Conservation (phyloP, 1,140 invertebrate genomes). For the Drosophila aff. region DNA sequence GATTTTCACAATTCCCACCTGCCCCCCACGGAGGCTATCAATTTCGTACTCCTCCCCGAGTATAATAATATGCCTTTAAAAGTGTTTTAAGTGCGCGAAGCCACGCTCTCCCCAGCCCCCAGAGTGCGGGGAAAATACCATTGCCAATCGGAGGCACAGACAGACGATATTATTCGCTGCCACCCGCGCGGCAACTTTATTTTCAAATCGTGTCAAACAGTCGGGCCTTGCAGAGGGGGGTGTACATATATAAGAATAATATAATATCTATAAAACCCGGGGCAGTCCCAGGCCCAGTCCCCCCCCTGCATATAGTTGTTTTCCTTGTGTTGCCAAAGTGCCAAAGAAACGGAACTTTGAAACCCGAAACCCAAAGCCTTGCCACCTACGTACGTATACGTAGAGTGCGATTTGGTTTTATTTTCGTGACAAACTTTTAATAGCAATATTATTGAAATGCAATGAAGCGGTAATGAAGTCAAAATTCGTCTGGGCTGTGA, state of each 20-base stretch:
- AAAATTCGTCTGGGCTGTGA: slow-evolving; percentile 59
- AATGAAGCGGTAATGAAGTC: slow-evolving; percentile 79
- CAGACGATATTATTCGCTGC: slow-evolving; percentile 53
- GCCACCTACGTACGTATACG: slow-evolving; percentile 34
- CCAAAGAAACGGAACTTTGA: slow-evolving; percentile 64
- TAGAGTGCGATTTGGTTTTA: slow-evolving; percentile 65
- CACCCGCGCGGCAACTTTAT: slow-evolving; percentile 53
- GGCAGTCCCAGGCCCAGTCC: not conserved
- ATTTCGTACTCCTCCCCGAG: slow-evolving; percentile 23
- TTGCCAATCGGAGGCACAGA: slow-evolving; percentile 6
- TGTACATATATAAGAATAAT: slow-evolving; percentile 43
- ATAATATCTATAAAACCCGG: slow-evolving; percentile 70
- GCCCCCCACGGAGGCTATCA: slow-evolving; percentile 28
- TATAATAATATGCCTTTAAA: slow-evolving; percentile 58
- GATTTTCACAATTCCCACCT: slow-evolving; percentile 45
- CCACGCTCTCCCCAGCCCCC: slow-evolving; percentile 50
- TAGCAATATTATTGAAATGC: slow-evolving; percentile 83
- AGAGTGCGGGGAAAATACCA: slow-evolving; percentile 1
- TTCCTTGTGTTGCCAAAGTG: slow-evolving; percentile 46
- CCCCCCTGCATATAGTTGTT: slow-evolving; percentile 16
- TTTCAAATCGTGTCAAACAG: slow-evolving; percentile 78
- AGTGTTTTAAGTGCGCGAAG: slow-evolving; percentile 67
- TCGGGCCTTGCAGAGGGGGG: slow-evolving; percentile 8
- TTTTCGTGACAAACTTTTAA: slow-evolving; percentile 84
- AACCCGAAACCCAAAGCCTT: slow-evolving; percentile 38